These are phyloP conservation scores for Trematomus bernacchii DNA, from an alignment of 2,797 vertebrate species.

Conservation along the genomic window DNA sequence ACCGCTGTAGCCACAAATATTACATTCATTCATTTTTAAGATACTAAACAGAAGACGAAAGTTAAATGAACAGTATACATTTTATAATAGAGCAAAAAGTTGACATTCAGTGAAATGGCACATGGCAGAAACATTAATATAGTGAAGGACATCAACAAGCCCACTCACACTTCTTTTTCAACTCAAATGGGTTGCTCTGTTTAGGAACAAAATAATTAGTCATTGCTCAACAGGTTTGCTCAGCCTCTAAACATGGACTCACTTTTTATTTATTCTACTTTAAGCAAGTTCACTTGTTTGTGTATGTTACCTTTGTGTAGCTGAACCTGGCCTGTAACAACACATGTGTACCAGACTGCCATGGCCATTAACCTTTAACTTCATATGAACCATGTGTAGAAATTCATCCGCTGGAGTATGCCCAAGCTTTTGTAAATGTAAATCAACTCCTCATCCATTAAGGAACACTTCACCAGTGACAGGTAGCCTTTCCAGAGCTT, in stretches of 20 bases:
- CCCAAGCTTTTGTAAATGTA: conserved; percentile 67
- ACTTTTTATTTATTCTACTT: not conserved
- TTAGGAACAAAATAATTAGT: conserved; percentile 1
- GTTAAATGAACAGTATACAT: not conserved
- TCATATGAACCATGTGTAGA: conserved; percentile 41
- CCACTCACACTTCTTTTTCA: not conserved
- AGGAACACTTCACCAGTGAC: conserved; percentile 66
- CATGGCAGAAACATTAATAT: conserved; percentile 11
- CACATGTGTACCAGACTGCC: conserved; percentile 35
- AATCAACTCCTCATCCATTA: conserved; percentile 73
- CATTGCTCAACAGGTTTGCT: not conserved
- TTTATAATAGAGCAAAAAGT: conserved; percentile 1
- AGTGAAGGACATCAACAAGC: not conserved
- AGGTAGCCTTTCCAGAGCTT: conserved; percentile 63
- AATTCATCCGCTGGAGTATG: conserved; percentile 43
- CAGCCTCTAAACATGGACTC: not conserved
- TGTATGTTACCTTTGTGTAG: conserved; percentile 13
- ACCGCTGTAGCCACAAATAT: not conserved
- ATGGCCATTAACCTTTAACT: conserved; percentile 53
- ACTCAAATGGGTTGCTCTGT: conserved; percentile 16
- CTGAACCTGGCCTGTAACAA: conserved; percentile 10
- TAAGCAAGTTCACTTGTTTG: not conserved
- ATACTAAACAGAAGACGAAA: not conserved
- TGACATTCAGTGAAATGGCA: conserved; percentile 14
- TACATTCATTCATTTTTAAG: not conserved